These are phyloP conservation scores for Poeciliopsis prolifica DNA, from an alignment of 2,113 vertebrate species.

Conservation along the genomic window DNA sequence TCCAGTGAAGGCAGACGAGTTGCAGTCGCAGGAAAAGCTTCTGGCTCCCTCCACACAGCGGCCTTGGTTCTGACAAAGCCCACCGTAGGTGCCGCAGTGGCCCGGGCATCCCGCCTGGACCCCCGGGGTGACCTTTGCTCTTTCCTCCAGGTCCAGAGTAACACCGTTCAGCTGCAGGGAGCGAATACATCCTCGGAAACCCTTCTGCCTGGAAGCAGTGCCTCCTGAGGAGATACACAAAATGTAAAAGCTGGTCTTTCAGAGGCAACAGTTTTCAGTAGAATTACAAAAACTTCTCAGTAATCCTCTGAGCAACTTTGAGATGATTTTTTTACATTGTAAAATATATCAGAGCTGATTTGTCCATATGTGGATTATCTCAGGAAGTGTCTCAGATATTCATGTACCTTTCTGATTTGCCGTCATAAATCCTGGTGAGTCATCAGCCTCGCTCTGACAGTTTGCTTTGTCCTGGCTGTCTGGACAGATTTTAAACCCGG, in stretches of 20 bases:
- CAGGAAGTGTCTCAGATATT: background rate
- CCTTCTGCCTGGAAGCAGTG: slow-evolving; percentile 93
- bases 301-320: background rate
- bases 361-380: background rate
- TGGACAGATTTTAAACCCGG: slow-evolving; percentile 22
- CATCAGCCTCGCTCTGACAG: slow-evolving; percentile 34
- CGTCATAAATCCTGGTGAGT: slow-evolving; percentile 31
- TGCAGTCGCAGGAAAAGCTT: slow-evolving; percentile 91
- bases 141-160: slow-evolving; percentile 88
- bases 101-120: slow-evolving; percentile 91
- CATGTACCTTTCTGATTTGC: slow-evolving; percentile 7
- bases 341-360: background rate
- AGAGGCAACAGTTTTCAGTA: background rate
- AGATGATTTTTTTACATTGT: background rate
- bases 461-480: slow-evolving; percentile 10
- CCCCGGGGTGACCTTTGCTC: slow-evolving; percentile 90
- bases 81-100: slow-evolving; percentile 93
- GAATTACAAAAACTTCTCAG: background rate
- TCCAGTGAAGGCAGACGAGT: slow-evolving; percentile 83
- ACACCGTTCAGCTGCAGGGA: slow-evolving; percentile 89
- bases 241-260: background rate
- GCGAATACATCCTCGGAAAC: slow-evolving; percentile 92
- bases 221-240: slow-evolving; percentile 81
- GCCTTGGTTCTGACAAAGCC: slow-evolving; percentile 87
- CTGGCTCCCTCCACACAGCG: slow-evolving; percentile 84